A percentile compares a stretch with the other conserved stretches of the same genome.
These are phyloP conservation scores for Drosophila pegasa DNA, from an alignment of 2,888 invertebrate genomes.

Conservation along the genomic window DNA sequence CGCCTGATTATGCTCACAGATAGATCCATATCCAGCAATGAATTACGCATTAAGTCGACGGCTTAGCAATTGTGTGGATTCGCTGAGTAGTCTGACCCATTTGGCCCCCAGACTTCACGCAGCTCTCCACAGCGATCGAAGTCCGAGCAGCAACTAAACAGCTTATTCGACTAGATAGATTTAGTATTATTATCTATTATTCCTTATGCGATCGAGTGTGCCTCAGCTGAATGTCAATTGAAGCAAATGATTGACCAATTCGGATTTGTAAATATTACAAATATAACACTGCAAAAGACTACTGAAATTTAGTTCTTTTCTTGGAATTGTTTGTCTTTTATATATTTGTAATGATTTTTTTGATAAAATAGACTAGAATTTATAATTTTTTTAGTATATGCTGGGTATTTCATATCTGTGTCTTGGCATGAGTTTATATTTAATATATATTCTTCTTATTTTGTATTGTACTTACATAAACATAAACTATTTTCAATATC, in stretches of 20 bases:
- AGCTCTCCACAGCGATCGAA: background rate
- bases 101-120: conserved; percentile 1
- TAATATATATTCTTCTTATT: no score
- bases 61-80: conserved; percentile 9
- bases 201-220: background rate
- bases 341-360: no score
- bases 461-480: no score
- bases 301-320: no score
- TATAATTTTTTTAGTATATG: no score
- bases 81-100: conserved; percentile 31
- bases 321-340: no score
- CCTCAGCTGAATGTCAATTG: background rate
- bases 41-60: conserved; percentile 12
- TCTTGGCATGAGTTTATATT: no score
- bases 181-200: conserved; percentile 1
- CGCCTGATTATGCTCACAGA: conserved; percentile 9
- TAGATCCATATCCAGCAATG: conserved; percentile 9
- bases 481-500: background rate
- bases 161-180: background rate
- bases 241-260: no score
- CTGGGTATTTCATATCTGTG: no score
- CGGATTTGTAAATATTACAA: no score
- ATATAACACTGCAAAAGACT: no score
- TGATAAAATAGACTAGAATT: no score
- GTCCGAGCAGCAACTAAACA: background rate